Conservation (phyloP, 1,140 invertebrate genomes). For the Drosophila mayri region DNA sequence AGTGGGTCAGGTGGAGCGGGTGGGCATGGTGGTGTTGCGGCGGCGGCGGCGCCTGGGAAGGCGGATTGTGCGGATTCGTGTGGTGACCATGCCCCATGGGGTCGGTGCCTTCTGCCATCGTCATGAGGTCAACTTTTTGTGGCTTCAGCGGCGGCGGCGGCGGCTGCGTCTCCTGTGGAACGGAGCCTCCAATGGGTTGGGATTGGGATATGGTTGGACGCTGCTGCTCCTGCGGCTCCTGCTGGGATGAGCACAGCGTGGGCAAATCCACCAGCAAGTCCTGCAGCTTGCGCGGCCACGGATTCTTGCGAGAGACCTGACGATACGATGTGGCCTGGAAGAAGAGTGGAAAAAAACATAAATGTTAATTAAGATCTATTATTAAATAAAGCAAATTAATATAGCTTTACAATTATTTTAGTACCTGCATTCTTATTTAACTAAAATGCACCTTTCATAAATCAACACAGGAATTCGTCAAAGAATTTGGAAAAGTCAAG, state of each 20-base stretch:
- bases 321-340: slow-evolving; percentile 38
- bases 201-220: neutral
- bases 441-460: neutral
- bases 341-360: neutral
- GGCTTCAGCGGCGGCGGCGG: slow-evolving; percentile 38
- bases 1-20: slow-evolving; percentile 62
- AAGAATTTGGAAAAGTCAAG: neutral
- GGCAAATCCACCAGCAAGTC: slow-evolving; percentile 16
- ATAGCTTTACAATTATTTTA: neutral
- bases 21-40: slow-evolving; percentile 61
- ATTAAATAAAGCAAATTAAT: neutral
- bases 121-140: slow-evolving; percentile 84
- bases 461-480: neutral
- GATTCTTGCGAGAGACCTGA: slow-evolving; percentile 52
- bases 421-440: neutral
- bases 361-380: neutral
- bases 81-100: slow-evolving; percentile 84
- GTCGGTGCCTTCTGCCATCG: slow-evolving; percentile 85
- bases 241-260: slow-evolving; percentile 13
- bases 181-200: slow-evolving; percentile 26
- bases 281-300: slow-evolving; percentile 44
- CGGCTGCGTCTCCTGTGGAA: slow-evolving; percentile 27
- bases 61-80: slow-evolving; percentile 74
- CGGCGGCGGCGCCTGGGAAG: slow-evolving; percentile 50
- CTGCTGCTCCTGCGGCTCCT: neutral